Evolutionary conservation across 1,140 invertebrate genomes (phyloP), one percentile per base, ranked within the genome.

Genomic region (Aphidius gifuensis): DNA sequence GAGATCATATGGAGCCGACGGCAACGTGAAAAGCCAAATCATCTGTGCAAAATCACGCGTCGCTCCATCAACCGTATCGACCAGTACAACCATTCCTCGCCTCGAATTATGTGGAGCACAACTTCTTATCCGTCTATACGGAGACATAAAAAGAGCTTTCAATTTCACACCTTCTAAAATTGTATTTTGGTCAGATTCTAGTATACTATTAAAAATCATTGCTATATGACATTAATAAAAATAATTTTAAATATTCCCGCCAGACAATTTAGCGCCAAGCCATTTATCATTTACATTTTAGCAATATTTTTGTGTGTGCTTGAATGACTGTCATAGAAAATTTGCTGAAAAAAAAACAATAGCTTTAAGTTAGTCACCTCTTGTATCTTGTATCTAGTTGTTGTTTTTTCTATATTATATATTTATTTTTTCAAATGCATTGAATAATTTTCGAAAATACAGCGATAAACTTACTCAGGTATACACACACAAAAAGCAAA

Each of bases 351-450:
- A n/a, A 23, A 9, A 16, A 32, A 47, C 23, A 56, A 44, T 21
- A 5, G 4, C 21, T 60, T 8, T 6, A 44, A 38, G 11, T 16
- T 32, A 43, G 21, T 39, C 82, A 87, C 85, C 82, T 87, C 85
- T 80, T 87, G 83, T 76, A 87, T 87, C 74, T 83, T 85, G 74
- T 86, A 85, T 79, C 82, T 86, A 69, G 83, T 86, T 74, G 84
- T 83, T 62, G 85, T 80, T 72, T n/a, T n/a, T n/a, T n/a, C n/a
- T n/a, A n/a, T n/a, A 16, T 16, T 16, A 16, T 16, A 16, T 16
- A 16, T 16, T 16, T 16, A 16, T 16, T 16, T 16, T 16, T 16
- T 16, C 16, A 16, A 16, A 16, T 16, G 16, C 16, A 32, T 32
- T 32, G 23, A 32, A 32, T 32, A 32, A 32, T 32, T 32, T 32